phyloP scores from a whole-genome alignment of 92 coral and sea anemone species.

The Porites lobata region DNA sequence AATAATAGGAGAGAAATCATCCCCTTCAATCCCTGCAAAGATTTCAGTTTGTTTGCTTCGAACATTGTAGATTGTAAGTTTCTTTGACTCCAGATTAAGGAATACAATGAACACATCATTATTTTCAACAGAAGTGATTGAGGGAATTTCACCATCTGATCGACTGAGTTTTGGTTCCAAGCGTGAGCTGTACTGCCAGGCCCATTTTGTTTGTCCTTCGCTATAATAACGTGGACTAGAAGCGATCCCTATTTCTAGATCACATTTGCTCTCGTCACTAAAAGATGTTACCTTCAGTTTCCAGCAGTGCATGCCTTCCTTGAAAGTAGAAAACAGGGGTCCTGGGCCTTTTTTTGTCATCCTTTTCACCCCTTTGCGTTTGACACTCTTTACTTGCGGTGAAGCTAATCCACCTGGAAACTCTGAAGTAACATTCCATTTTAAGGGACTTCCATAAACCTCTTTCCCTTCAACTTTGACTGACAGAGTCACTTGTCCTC shows the following conservation, averaged over 20 bases:
- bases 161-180: background rate
- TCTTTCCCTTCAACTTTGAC: conserved; percentile 51
- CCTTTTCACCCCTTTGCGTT: background rate
- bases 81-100: conserved; percentile 7
- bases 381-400: background rate
- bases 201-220: background rate
- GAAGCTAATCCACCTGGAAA: background rate
- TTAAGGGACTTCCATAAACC: conserved; percentile 59
- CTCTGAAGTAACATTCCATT: conserved; percentile 52
- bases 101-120: conserved; percentile 30
- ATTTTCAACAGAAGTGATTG: conserved; percentile 2
- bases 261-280: background rate
- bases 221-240: too few relatives aligned
- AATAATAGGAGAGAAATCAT: background rate
- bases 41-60: conserved; percentile 18
- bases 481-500: conserved; percentile 35
- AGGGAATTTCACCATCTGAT: background rate
- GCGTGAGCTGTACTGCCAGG: background rate
- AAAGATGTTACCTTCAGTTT: conserved; percentile 1
- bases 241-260: background rate
- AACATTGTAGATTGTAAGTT: conserved; percentile 13
- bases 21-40: conserved; percentile 22
- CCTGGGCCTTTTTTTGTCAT: background rate
- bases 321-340: too few relatives aligned
- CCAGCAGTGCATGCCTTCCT: conserved; percentile 15